phyloP scores from a whole-genome alignment of 1,140 invertebrate genomes.

The Pseudomyrmex flavicornis region DNA sequence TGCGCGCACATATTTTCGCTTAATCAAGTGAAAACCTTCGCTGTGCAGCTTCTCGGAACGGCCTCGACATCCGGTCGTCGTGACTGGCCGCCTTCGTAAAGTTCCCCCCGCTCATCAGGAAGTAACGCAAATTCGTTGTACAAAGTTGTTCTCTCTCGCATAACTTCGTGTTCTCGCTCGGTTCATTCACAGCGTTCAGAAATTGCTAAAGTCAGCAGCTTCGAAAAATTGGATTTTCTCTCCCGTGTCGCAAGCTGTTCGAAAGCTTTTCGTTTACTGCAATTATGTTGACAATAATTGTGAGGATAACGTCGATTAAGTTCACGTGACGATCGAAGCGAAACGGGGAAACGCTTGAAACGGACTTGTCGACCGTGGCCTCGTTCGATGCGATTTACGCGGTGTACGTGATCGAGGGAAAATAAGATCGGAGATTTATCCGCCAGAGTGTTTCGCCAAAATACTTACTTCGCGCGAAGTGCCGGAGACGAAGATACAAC shows the following conservation, averaged over 20 bases:
- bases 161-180: background rate
- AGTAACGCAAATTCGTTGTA: slow-evolving; percentile 20
- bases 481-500: background rate
- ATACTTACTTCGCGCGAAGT: background rate
- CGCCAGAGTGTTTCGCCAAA: slow-evolving; percentile 9
- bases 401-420: background rate
- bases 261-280: background rate
- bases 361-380: slow-evolving; percentile 31
- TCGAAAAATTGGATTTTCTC: too few species aligned
- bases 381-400: slow-evolving; percentile 3
- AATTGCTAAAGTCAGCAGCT: background rate
- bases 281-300: background rate
- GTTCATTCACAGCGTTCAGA: background rate
- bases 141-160: slow-evolving; percentile 19
- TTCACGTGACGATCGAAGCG: slow-evolving; percentile 10
- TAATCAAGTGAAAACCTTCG: slow-evolving; percentile 12
- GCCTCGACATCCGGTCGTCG: slow-evolving; percentile 37
- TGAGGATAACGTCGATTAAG: too few species aligned
- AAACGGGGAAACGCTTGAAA: background rate
- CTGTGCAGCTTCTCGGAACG: slow-evolving; percentile 25
- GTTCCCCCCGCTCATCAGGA: slow-evolving; percentile 13
- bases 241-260: too few species aligned
- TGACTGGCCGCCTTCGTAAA: slow-evolving; percentile 43
- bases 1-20: background rate
- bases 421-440: slow-evolving; percentile 33